Conservation (phyloP, 2,113 vertebrate species). For the Scatophagus argus region DNA sequence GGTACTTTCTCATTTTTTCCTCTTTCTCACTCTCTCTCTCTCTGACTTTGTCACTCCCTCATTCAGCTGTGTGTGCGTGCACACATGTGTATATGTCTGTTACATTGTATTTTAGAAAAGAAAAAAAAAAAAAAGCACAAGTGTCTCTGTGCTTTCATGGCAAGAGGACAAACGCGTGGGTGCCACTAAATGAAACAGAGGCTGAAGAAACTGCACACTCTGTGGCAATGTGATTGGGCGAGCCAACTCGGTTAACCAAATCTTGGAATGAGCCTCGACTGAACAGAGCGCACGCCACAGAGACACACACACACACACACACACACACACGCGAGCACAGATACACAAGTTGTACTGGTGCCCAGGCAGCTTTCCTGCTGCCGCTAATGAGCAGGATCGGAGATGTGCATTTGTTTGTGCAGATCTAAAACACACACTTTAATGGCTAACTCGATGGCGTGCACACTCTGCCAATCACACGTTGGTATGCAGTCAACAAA, state of each 20-base stretch:
- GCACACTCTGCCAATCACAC: constrained; percentile 39
- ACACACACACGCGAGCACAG: not conserved
- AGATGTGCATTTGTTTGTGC: constrained; percentile 71
- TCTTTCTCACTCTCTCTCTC: constrained; percentile 43
- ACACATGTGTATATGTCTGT: constrained; percentile 20
- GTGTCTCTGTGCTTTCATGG: constrained; percentile 55
- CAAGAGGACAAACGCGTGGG: constrained; percentile 61
- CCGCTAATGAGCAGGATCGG: constrained; percentile 66
- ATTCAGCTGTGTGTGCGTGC: constrained; percentile 40
- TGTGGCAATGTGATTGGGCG: constrained; percentile 57
- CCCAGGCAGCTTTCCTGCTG: constrained; percentile 65
- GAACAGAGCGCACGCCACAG: constrained; percentile 19
- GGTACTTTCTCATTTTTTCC: constrained; percentile 72
- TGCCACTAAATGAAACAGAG: constrained; percentile 73
- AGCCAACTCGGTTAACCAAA: constrained; percentile 75
- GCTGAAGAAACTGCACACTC: constrained; percentile 66
- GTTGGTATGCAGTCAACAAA: constrained; percentile 34
- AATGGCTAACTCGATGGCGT: constrained; percentile 45
- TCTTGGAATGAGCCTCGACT: constrained; percentile 51
- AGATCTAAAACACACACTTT: constrained; percentile 68
- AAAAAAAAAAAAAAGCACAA: not conserved
- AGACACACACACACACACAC: constrained; percentile 31
- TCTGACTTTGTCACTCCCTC: constrained; percentile 56
- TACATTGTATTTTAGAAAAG: no score
- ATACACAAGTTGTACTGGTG: constrained; percentile 52